A percentile compares a stretch with the other conserved stretches of the same genome.
These are phyloP conservation scores for Carettochelys insculpta DNA, from an alignment of 2,113 vertebrate genomes.

Conservation along the genomic window DNA sequence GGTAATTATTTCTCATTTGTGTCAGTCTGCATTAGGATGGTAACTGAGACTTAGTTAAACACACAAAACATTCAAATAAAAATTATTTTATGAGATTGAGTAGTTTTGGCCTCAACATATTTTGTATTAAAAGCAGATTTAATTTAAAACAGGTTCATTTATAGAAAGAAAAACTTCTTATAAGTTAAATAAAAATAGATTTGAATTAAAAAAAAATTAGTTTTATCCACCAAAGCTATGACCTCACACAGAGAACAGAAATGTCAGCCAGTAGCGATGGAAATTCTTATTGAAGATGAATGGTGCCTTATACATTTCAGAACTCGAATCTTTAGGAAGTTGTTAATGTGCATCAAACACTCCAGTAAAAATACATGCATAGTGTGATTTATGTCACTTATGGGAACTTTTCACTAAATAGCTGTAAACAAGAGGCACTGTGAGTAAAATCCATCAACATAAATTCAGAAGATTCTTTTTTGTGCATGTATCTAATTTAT, in stretches of 20 bases:
- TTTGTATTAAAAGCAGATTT: neutral
- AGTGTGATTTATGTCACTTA: neutral
- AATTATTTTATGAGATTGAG: neutral
- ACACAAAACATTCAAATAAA: neutral
- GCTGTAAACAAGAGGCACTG: neutral
- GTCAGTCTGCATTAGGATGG: neutral
- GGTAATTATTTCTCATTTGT: neutral
- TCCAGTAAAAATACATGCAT: neutral
- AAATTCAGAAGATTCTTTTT: neutral
- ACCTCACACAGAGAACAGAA: neutral
- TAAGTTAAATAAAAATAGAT: neutral
- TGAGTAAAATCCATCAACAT: neutral
- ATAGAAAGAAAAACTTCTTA: neutral
- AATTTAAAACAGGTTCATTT: neutral
- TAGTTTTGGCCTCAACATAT: neutral
- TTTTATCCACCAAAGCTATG: neutral
- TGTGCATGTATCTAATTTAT: neutral
- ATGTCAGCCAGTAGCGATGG: neutral
- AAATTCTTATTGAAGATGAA: neutral
- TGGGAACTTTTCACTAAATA: neutral
- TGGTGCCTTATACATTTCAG: neutral
- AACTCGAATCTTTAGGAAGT: neutral
- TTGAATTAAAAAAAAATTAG: neutral
- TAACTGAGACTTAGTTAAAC: neutral
- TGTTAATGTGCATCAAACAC: neutral